Conservation (phyloP, 2,113 vertebrate genomes). For the Brachyhypopomus occidentalis region DNA sequence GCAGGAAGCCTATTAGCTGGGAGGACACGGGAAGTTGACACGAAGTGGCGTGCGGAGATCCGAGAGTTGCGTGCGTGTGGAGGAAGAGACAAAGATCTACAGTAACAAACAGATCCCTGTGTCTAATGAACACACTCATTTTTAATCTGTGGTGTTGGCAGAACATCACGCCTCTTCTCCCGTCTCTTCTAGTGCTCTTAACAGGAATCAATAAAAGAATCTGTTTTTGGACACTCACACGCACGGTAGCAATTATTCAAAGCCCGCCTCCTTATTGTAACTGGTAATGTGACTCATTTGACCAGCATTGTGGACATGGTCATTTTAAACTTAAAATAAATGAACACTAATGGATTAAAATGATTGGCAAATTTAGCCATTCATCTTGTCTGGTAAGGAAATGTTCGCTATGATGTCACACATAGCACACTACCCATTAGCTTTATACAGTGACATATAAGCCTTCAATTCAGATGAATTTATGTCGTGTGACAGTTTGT, state of each 20-base stretch:
- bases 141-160: neutral
- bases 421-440: no score
- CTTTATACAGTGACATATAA: no score
- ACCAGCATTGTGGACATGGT: neutral
- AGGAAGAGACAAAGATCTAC: neutral
- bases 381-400: no score
- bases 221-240: neutral
- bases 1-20: constrained; percentile 45
- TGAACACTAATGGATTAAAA: no score
- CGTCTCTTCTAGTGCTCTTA: neutral
- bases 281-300: neutral
- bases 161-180: neutral
- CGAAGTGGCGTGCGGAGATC: constrained; percentile 38
- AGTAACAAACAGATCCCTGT: neutral
- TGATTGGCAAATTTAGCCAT: no score
- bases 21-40: constrained; percentile 26
- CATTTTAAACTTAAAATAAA: neutral
- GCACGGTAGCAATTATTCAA: neutral
- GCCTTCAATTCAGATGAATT: no score
- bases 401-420: no score
- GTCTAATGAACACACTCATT: no score
- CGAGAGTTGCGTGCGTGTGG: neutral
- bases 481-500: no score
- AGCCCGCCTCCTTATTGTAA: neutral
- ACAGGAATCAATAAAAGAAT: neutral